A percentile compares a stretch with the other conserved stretches of the same genome.
Conservation (phyloP, 2,797 vertebrate species). For the Botia kubotai region DNA sequence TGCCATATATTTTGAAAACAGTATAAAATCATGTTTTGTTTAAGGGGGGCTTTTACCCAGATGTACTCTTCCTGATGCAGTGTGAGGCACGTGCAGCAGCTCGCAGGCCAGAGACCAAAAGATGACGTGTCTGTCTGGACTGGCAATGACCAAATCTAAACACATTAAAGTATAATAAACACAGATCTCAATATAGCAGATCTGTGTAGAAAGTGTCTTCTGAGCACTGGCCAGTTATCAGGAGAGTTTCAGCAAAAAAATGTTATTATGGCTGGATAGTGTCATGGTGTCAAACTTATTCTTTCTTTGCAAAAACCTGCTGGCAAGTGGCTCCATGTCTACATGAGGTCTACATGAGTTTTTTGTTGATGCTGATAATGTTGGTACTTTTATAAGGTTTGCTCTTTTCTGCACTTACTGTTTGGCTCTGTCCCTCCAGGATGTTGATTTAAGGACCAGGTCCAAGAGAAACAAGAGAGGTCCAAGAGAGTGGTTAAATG, state of each 20-base stretch:
- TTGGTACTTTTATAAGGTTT: background rate
- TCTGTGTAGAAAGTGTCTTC: slow-evolving; percentile 42
- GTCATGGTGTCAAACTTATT: background rate
- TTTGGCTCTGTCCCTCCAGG: background rate
- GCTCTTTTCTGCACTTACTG: background rate
- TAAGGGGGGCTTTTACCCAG: background rate
- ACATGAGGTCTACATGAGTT: no score
- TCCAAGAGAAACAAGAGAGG: slow-evolving; percentile 2
- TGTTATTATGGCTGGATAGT: slow-evolving; percentile 9
- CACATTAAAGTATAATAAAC: slow-evolving; percentile 57
- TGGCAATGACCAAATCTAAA: slow-evolving; percentile 56
- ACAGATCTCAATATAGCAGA: slow-evolving; percentile 35
- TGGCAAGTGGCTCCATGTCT: no score
- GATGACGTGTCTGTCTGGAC: slow-evolving; percentile 27
- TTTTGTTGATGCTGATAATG: background rate
- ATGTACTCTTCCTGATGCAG: background rate
- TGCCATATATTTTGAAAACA: no score
- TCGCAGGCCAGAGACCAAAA: background rate
- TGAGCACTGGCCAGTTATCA: slow-evolving; percentile 15
- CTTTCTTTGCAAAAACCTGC: background rate
- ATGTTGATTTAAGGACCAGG: slow-evolving; percentile 15
- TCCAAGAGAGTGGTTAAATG: background rate
- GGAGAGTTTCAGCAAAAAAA: background rate
- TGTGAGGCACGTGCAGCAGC: background rate
- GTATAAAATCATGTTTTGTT: background rate